These are phyloP conservation scores for Tetropium fuscum DNA, from an alignment of 2,888 invertebrate species.

Conservation along the genomic window DNA sequence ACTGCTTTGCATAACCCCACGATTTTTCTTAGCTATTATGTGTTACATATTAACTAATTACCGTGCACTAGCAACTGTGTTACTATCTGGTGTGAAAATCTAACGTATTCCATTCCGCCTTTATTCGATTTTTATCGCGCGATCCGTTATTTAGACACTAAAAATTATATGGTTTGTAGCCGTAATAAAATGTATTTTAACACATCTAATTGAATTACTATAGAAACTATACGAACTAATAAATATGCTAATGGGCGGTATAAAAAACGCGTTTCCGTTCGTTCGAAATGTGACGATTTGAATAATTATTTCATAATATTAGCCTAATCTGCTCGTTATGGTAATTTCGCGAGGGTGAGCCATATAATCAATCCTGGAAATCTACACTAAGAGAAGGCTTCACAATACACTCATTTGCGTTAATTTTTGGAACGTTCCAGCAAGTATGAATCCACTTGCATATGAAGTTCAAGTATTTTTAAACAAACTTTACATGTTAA, in stretches of 20 bases:
- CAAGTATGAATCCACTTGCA: too few species aligned
- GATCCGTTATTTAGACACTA: slow-evolving; percentile 37
- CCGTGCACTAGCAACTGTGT: slow-evolving; percentile 43
- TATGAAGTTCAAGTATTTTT: too few species aligned
- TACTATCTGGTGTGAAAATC: slow-evolving; percentile 45
- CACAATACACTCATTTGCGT: too few species aligned
- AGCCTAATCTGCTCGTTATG: neutral
- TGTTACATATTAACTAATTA: slow-evolving; percentile 52
- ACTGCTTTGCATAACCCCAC: slow-evolving; percentile 43
- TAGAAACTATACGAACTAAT: slow-evolving; percentile 16
- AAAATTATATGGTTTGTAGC: slow-evolving; percentile 43
- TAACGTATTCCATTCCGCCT: slow-evolving; percentile 37
- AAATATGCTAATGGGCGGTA: slow-evolving; percentile 13
- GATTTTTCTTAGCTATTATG: slow-evolving; percentile 47
- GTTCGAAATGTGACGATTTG: slow-evolving; percentile 4
- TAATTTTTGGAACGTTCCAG: too few species aligned
- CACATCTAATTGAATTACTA: slow-evolving; percentile 41
- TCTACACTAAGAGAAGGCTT: too few species aligned
- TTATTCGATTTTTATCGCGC: slow-evolving; percentile 39
- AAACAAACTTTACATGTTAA: too few species aligned
- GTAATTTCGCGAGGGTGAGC: neutral
- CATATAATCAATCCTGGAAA: too few species aligned
- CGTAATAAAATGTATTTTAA: slow-evolving; percentile 44
- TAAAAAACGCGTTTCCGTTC: slow-evolving; percentile 1
- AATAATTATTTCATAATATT: neutral